Evolutionary conservation across 2,797 vertebrate genomes (phyloP).

Genomic region (Moxostoma hubbsi): DNA sequence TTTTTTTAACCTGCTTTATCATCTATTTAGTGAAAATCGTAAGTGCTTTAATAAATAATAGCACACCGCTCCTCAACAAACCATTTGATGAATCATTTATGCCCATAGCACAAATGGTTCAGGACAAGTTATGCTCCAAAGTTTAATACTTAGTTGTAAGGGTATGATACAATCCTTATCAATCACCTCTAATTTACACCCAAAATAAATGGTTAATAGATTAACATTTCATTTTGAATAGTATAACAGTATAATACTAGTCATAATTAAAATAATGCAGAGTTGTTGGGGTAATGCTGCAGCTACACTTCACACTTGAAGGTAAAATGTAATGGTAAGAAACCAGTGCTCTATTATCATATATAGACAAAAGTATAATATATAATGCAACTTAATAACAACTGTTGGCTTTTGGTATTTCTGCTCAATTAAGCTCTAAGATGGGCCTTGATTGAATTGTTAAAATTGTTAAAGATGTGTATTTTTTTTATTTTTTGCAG

Average conservation of each 20-base stretch:
- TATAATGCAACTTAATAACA: slow-evolving; percentile 49
- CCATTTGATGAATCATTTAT: no score
- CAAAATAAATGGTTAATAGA: slow-evolving; percentile 13
- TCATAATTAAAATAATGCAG: not conserved
- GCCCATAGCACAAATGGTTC: no score
- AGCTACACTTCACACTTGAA: not conserved
- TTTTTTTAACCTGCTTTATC: no score
- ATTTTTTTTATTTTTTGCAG: slow-evolving; percentile 33
- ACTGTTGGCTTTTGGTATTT: slow-evolving; percentile 56
- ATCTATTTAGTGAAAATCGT: no score
- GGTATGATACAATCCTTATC: no score
- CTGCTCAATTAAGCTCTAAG: slow-evolving; percentile 52
- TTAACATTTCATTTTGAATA: not conserved
- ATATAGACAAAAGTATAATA: slow-evolving; percentile 39
- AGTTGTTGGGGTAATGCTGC: not conserved
- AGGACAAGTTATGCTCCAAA: no score
- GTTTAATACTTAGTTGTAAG: no score
- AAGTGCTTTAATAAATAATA: no score
- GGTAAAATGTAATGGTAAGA: slow-evolving; percentile 15
- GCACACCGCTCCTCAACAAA: no score
- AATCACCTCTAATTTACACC: not conserved
- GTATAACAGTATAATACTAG: not conserved
- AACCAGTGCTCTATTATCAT: slow-evolving; percentile 42
- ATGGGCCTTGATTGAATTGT: slow-evolving; percentile 56
- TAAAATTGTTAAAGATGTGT: slow-evolving; percentile 47